Base-by-base conservation (phyloP, 2,113 vertebrate genomes). In the Atherinomorus stipes region DNA sequence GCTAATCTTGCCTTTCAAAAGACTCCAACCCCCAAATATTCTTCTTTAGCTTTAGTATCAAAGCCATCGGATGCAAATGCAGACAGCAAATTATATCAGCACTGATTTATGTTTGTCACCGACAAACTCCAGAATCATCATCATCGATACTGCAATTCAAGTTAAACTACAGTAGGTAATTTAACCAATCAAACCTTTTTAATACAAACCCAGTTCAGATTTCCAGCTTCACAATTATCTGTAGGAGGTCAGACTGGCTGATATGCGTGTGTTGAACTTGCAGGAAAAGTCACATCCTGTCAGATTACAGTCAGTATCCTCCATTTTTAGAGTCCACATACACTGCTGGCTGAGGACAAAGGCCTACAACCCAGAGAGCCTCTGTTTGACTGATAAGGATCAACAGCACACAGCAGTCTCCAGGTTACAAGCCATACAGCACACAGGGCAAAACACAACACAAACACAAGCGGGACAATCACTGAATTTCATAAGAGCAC, bases 361-460 rank as follows among this genome's bases (percentile, higher is more conserved):
- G 23, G 4, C 67, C 74, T 12, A 2, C 54, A 26, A 31, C 65
- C 56, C 76, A 76, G 60, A 79, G 9, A 76, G 70, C 61, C 3
- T 26, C 19, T n/a, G 7, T 59, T 18, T 40, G 21, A 57, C 28
- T 16, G 19, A 16, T 13, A 49, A 38, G 63, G 62, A 13, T 8
- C 23, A 42, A 74, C 16, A 37, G 57, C 45, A 61, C 42, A 74
- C 16, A 42, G 57, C 51, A 64, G 69, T 60, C 57, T 82, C 34
- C 31, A 59, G 79, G 79, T 74, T 26, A 69, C 1, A 82, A 65
- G 72, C 47, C 57, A 71, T 9, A 4, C 34, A 45, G 44, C 59
- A 59, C 44, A 68, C 38, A 57, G 69, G 45, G 61, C 71, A 49
- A 4, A 4, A 11, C n/a, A 2, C 28, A 76, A 68, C 18, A 61